A percentile compares a stretch with the other conserved stretches of the same genome.
These are phyloP conservation scores for Phytoseiulus persimilis DNA, from an alignment of 2,888 invertebrate genomes.

Conservation along the genomic window DNA sequence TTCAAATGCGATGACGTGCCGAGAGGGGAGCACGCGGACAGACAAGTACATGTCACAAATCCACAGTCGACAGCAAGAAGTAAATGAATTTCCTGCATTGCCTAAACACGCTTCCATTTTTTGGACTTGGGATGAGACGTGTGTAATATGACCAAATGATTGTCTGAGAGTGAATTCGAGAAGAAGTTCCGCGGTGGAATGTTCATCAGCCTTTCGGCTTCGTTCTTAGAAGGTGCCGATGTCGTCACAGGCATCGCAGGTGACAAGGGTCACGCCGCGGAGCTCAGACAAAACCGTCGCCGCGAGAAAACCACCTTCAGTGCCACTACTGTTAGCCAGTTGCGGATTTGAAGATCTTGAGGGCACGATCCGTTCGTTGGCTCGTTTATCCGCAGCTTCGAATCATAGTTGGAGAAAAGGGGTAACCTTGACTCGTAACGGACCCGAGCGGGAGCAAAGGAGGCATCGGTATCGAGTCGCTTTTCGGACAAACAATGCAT, in stretches of 20 bases:
- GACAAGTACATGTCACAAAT: not conserved
- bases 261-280: not conserved
- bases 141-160: not conserved
- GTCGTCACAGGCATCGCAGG: not conserved
- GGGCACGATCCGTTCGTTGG: not conserved
- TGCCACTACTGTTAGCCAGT: not conserved
- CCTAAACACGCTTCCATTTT: not conserved
- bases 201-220: conserved; percentile 5
- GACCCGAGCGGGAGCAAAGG: not conserved
- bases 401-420: not conserved
- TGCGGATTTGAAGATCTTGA: not conserved
- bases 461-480: not conserved
- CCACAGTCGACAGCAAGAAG: not conserved
- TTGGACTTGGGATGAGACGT: not conserved
- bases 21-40: not conserved
- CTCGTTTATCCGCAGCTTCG: not conserved
- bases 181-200: not conserved
- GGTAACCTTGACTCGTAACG: not conserved
- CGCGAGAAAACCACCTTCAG: not conserved
- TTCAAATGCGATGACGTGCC: not conserved
- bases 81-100: not conserved
- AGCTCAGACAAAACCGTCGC: not conserved
- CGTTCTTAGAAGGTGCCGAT: not conserved
- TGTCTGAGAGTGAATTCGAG: not conserved
- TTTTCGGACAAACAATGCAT: not conserved